Base-by-base conservation (phyloP, 2,797 vertebrate species). In the Epinephelus coioides region DNA sequence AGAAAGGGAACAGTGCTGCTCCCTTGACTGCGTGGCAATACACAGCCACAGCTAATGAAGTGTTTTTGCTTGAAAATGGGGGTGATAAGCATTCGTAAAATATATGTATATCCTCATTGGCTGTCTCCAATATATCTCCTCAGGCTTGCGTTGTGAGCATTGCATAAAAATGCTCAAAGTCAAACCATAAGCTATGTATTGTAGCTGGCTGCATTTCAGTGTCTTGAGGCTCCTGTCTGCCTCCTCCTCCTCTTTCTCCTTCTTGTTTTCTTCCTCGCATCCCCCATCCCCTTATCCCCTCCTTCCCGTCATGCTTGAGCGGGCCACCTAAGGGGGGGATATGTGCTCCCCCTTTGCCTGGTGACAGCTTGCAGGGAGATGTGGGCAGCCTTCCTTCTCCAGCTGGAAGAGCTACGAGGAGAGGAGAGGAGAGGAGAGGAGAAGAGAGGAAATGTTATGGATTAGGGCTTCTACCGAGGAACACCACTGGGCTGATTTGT, bases 331-430 rank as follows among this genome's bases (percentile, higher is more conserved):
- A 85, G 86, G 88, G 79, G 79, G 68, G 65, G 66, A 30, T 80
- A 21, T 76, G 57, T n/a, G 27, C 81, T 83, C 73, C 84, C 27
- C 79, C 63, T 79, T 78, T 67, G 88, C 84, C 81, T 88, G 84
- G 81, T 84, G 88, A 91, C 90, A 91, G 91, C 88, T 94, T 86
- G 83, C 83, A 79, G 85, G 76, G 81, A 86, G 83, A 89, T 75
- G 73, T 79, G 78, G 76, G 70, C 65, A 66, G 82, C 63, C 73
- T 91, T 78, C 72, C 14, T 49, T 90, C 82, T 76, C 81, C 80
- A n/a, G 82, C 85, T 87, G 67, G 80, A 85, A 67, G 60, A 79
- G 44, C 46, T 38, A 46, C 76, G 69, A 61, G 75, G 76, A 65
- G 78, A 25, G 25, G 25, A 25, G 25, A 25, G 25, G 25, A 25